A percentile compares a stretch with the other conserved stretches of the same genome.
These are phyloP conservation scores for Taeniopygia guttata DNA, from an alignment of 2,797 vertebrate genomes.

Conservation along the genomic window DNA sequence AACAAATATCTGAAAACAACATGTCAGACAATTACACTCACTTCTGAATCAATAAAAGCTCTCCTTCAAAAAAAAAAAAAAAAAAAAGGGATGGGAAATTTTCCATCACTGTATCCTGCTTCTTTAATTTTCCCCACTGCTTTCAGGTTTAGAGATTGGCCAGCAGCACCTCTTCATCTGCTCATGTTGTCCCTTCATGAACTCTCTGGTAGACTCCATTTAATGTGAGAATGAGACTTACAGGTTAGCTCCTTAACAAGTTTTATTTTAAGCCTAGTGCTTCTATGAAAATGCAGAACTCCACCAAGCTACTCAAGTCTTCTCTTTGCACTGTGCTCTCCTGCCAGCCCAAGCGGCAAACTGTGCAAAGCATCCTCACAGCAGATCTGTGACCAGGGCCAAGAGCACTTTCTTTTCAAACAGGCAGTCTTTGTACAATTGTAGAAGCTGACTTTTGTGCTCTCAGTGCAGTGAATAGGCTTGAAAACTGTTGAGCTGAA, in stretches of 20 bases:
- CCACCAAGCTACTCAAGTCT: accelerated
- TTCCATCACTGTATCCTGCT: background rate
- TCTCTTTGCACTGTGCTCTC: background rate
- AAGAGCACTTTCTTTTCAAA: background rate
- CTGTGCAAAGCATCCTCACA: background rate
- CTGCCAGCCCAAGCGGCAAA: background rate
- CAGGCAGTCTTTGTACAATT: background rate
- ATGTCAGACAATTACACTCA: background rate
- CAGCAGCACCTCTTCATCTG: background rate
- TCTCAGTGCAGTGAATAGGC: background rate
- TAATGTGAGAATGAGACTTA: background rate
- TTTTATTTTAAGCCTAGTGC: background rate
- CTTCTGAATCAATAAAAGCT: background rate
- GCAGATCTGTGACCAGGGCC: background rate
- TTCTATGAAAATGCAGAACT: background rate
- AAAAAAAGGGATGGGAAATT: background rate
- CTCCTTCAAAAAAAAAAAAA: background rate
- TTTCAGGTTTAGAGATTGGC: background rate
- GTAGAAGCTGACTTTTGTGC: background rate
- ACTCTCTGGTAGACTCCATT: background rate
- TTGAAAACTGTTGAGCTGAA: background rate
- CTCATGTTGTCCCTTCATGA: background rate
- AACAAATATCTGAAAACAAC: background rate
- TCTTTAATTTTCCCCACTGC: background rate
- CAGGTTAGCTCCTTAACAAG: background rate